phyloP scores from a whole-genome alignment of 1,140 invertebrate species.

The Caerostris darwini region DNA sequence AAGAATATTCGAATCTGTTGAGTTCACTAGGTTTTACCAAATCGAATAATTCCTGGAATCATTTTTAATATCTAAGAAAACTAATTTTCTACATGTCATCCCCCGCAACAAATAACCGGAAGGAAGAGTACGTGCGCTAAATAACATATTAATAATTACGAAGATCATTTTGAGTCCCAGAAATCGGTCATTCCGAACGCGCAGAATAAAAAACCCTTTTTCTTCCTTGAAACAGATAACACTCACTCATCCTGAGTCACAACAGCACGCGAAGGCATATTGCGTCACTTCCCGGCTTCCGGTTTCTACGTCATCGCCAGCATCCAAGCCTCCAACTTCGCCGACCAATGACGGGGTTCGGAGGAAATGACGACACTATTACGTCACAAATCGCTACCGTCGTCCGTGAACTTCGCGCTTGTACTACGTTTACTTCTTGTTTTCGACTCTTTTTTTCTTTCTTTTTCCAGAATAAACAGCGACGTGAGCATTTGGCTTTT shows the following conservation, averaged over 20 bases:
- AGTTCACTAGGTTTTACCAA: too few relatives aligned
- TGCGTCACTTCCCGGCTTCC: not conserved
- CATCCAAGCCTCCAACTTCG: constrained; percentile 15
- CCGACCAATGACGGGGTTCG: not conserved
- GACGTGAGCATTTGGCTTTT: not conserved
- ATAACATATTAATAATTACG: constrained; percentile 20
- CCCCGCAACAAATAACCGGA: not conserved
- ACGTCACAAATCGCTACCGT: not conserved
- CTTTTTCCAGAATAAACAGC: constrained; percentile 7
- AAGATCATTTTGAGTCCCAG: not conserved
- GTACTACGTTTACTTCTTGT: constrained; percentile 28
- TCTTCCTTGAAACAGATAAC: not conserved
- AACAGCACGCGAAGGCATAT: not conserved
- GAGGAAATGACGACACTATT: not conserved
- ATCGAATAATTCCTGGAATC: too few relatives aligned
- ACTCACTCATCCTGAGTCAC: constrained; percentile 13
- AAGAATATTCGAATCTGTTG: too few relatives aligned
- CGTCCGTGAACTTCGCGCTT: constrained; percentile 22
- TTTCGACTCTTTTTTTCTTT: not conserved
- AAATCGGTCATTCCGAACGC: constrained; percentile 33
- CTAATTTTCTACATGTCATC: not conserved
- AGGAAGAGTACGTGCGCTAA: not conserved
- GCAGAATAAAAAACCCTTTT: not conserved
- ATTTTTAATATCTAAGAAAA: not conserved
- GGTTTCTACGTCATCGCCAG: not conserved